Percentiles rank a stretch among this genome's conserved stretches.
Evolutionary conservation across 2,113 vertebrate genomes (phyloP).

Genomic region (Crypturellus undulatus): DNA sequence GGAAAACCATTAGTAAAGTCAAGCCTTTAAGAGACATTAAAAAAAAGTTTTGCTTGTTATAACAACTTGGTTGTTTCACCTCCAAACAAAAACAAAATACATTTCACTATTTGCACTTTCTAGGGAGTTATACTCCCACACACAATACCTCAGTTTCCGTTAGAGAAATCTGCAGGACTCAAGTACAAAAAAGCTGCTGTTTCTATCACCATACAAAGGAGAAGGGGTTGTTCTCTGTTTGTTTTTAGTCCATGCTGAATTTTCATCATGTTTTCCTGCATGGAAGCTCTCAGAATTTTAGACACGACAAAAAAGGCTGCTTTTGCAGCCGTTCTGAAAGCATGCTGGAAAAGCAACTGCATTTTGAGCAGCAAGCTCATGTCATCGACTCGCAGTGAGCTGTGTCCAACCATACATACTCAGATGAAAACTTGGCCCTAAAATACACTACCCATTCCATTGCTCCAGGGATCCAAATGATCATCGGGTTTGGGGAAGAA

Average conservation of each 20-base stretch:
- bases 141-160: neutral
- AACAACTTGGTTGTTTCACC: neutral
- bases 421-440: neutral
- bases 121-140: neutral
- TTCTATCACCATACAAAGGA: neutral
- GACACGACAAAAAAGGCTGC: neutral
- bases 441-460: neutral
- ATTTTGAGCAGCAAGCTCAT: neutral
- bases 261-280: neutral
- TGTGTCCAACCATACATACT: neutral
- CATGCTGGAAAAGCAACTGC: rapidly evolving
- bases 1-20: neutral
- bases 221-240: rapidly evolving
- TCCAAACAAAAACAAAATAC: neutral
- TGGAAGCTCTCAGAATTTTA: neutral
- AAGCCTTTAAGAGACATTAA: neutral
- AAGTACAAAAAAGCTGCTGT: neutral
- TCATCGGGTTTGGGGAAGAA: neutral
- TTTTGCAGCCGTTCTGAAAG: neutral
- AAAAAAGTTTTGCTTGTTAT: neutral
- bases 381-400: neutral
- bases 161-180: neutral
- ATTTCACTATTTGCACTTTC: neutral
- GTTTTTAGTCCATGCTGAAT: neutral
- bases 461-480: neutral